Evolutionary conservation across 2,888 invertebrate genomes (phyloP).

Genomic region (Tuberolachnus salignus): DNA sequence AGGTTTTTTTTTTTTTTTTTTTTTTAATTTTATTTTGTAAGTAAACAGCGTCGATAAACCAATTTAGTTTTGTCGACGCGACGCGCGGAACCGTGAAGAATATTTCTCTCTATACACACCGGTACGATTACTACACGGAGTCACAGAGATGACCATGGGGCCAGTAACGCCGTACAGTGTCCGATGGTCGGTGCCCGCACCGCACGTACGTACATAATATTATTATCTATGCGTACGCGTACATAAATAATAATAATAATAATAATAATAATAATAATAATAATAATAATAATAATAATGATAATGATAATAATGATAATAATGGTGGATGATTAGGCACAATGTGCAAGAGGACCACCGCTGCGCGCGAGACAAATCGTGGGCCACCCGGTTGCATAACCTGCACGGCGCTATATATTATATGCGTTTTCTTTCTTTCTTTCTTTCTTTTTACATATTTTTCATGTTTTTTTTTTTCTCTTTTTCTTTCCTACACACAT

Average conservation of each 20-base stretch:
- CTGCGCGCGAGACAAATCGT: slow-evolving; percentile 54
- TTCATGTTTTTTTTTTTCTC: not conserved
- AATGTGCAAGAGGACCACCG: slow-evolving; percentile 48
- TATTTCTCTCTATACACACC: slow-evolving; percentile 3
- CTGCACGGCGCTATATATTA: slow-evolving; percentile 46
- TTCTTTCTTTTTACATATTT: not conserved
- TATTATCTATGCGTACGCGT: not conserved
- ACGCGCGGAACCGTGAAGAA: slow-evolving; percentile 50
- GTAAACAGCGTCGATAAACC: slow-evolving; percentile 53
- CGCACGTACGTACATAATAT: not conserved
- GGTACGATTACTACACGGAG: slow-evolving; percentile 21
- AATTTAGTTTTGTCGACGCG: slow-evolving; percentile 43
- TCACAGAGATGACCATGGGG: slow-evolving; percentile 33
- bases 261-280: slow-evolving; percentile 35
- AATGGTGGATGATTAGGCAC: slow-evolving; percentile 54
- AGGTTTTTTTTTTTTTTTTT: not conserved
- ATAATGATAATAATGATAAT: slow-evolving; percentile 40
- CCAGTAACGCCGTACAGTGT: not conserved
- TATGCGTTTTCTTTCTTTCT: not conserved
- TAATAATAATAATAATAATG: slow-evolving; percentile 43
- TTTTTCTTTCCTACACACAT: not conserved
- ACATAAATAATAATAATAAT: slow-evolving; percentile 10
- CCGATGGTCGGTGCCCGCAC: not conserved
- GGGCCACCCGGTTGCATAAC: slow-evolving; percentile 56
- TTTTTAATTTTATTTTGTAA: not conserved